Base-by-base conservation (phyloP, 2,113 vertebrate species). In the Oxyura jamaicensis region DNA sequence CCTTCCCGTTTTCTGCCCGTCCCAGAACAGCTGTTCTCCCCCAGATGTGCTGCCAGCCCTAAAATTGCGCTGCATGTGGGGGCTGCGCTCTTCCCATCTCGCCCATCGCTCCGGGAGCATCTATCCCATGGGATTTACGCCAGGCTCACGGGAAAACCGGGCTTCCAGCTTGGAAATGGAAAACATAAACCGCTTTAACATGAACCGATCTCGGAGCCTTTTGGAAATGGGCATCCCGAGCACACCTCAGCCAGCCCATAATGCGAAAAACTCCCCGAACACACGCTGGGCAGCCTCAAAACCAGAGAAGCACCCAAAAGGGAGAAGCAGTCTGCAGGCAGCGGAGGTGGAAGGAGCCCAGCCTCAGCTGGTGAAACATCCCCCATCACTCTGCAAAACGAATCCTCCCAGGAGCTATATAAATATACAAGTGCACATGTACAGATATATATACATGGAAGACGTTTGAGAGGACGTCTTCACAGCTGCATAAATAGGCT, bases 401-500 rank as follows among this genome's bases (percentile, higher is more conserved):
- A 96, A 95, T 96, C 94, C 96, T 97, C 97, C 2, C 7, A 96
- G 95, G 97, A 96, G 42, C 90, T 87, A 86, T 69, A 96, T 90
- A 97, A 96, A 97, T 97, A 94, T 83, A 94, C 78, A 91, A 26
- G 33, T 65, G 92, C 90, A 85, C 71, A 88, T 35, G 50, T 80
- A n/a, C 26, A 80, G 62, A 86, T 17, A 85, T 68, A 96, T 16
- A 85, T 95, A 65, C 87, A 96, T 89, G 87, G 91, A 95, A 97
- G 96, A 94, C 39, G 39, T 84, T 65, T 1, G 22, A 94, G 94
- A 85, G 85, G 73, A 91, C 60, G 28, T 93, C 31, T 39, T 86
- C 4, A 33, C 39, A 39, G 94, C 87, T 95, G 46, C 48, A 95
- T 95, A 95, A 97, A 97, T 95, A 97, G 95, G 94, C 66, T 82